Conservation (phyloP, 2,113 vertebrate genomes). For the Leucoraja erinaceus region DNA sequence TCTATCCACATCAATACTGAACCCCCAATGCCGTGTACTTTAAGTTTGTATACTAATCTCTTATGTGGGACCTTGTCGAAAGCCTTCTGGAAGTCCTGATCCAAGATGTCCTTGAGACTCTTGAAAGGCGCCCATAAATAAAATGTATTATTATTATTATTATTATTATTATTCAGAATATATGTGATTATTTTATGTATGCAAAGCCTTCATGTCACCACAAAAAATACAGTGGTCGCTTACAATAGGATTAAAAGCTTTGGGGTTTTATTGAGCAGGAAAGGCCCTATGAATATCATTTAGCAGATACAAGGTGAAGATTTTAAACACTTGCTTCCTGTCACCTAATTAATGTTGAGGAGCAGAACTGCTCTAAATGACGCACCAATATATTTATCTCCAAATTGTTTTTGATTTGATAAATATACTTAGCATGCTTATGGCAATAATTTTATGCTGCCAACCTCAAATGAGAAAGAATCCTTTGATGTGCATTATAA, state of each 20-base stretch:
- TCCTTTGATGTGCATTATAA: constrained; percentile 15
- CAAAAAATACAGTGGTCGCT: not conserved
- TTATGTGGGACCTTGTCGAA: too few relatives aligned
- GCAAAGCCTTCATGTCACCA: constrained; percentile 24
- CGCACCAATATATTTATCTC: constrained; percentile 13
- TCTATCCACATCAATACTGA: too few relatives aligned
- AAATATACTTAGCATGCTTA: constrained; percentile 24
- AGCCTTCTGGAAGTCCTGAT: too few relatives aligned
- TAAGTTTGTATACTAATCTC: too few relatives aligned
- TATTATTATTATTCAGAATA: not conserved
- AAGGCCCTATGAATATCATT: not conserved
- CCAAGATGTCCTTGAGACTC: too few relatives aligned
- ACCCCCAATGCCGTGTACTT: too few relatives aligned
- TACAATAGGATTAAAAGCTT: not conserved
- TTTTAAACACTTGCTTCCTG: constrained; percentile 6
- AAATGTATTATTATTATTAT: too few relatives aligned
- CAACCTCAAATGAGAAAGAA: constrained; percentile 18
- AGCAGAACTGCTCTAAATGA: not conserved
- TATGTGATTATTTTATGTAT: not conserved
- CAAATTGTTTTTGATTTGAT: constrained; percentile 33
- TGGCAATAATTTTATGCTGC: constrained; percentile 25
- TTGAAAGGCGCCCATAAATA: too few relatives aligned
- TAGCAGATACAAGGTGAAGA: not conserved
- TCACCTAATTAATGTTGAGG: not conserved
- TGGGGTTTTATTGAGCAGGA: not conserved